Conservation (phyloP, 2,113 vertebrate species). For the Podilymbus podiceps region DNA sequence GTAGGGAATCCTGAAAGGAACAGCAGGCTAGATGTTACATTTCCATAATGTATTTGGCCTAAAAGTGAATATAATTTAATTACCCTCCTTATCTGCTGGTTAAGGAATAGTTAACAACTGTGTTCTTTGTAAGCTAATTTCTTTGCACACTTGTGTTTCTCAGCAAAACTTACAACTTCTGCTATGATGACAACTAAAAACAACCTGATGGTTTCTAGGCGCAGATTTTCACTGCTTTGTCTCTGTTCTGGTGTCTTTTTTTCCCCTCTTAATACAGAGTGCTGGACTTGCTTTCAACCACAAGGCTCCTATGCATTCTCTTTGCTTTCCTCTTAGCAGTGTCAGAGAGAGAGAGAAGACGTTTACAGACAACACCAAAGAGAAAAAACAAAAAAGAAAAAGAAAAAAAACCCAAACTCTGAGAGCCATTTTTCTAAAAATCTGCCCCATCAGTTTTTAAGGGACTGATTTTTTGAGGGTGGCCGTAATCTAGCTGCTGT, state of each 20-base stretch:
- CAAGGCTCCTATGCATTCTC: background rate
- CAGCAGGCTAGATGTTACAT: background rate
- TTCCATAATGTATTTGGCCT: background rate
- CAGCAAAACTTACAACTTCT: background rate
- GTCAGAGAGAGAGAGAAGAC: background rate
- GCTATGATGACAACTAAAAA: background rate
- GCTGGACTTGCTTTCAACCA: background rate
- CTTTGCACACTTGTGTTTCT: background rate
- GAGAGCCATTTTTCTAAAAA: background rate
- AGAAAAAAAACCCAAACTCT: background rate
- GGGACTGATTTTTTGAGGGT: background rate
- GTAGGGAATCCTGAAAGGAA: background rate
- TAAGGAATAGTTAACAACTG: background rate
- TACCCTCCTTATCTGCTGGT: background rate
- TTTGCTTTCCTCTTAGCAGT: background rate
- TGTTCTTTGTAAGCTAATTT: background rate
- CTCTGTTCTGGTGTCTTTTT: background rate
- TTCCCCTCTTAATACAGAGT: background rate
- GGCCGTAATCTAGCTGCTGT: background rate
- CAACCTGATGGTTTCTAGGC: background rate
- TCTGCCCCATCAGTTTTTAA: background rate
- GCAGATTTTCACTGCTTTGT: background rate
- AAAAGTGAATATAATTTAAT: background rate
- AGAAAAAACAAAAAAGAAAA: background rate
- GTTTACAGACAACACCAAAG: background rate